These are phyloP conservation scores for Keiferia lycopersicella DNA, from an alignment of 2,888 invertebrate genomes.

Conservation along the genomic window DNA sequence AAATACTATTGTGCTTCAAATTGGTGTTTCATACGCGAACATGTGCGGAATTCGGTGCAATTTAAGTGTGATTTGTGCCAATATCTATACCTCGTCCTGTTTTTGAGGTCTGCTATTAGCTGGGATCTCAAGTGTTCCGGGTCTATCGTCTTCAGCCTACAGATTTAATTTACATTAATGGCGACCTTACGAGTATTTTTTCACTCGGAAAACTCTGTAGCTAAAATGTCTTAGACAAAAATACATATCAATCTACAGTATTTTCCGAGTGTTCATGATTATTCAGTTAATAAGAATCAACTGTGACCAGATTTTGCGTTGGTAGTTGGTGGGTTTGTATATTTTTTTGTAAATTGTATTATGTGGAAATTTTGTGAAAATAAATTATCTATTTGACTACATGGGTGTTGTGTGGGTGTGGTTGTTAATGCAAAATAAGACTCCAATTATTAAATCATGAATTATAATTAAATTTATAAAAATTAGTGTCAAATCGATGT, in stretches of 20 bases:
- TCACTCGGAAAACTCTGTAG: neutral
- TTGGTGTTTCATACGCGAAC: slow-evolving; percentile 4
- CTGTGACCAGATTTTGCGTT: neutral
- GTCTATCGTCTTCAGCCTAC: slow-evolving; percentile 68
- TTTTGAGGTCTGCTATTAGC: slow-evolving; percentile 63
- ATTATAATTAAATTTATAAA: no score
- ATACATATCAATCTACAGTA: neutral
- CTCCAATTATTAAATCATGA: neutral
- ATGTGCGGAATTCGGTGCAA: slow-evolving; percentile 18
- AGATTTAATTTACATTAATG: slow-evolving; percentile 66
- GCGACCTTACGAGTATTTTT: slow-evolving; percentile 60
- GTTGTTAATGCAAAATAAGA: neutral
- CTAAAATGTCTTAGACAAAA: no score
- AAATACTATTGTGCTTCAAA: slow-evolving; percentile 24
- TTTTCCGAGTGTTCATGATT: neutral
- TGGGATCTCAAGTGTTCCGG: slow-evolving; percentile 65
- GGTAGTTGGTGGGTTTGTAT: no score
- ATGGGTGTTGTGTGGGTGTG: neutral
- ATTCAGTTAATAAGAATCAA: neutral
- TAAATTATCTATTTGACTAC: no score
- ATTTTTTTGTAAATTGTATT: no score
- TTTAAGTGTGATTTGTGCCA: slow-evolving; percentile 43
- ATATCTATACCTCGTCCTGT: slow-evolving; percentile 68
- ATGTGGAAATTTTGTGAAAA: no score
- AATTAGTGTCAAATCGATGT: no score